Evolutionary conservation across 2,888 invertebrate genomes (phyloP), one percentile per base, ranked within the genome.

Genomic region (Ochropacha duplaris): DNA sequence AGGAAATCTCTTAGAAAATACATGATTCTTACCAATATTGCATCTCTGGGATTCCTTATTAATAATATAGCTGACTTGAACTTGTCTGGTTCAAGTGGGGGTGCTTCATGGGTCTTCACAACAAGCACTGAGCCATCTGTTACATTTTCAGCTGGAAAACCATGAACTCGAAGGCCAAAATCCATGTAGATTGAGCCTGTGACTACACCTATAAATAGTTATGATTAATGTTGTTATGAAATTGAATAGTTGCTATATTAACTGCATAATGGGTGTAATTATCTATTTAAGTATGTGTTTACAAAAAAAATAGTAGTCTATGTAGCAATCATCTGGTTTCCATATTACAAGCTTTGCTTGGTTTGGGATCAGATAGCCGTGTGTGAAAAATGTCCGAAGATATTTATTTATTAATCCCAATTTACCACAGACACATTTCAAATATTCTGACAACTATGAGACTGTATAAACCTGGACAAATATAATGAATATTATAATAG

Each of bases 181-280:
- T 97, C 97, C 92, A 96, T 96, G 85, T 97, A 97, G 39, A 97
- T 95, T 55, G 96, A 96, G 14, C 97, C 97, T 1, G 97, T 97
- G 59, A 95, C 89, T 54, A 96, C 90, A 49, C 97, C 96, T 96
- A 73, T 44, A 44, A n/a, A 1, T 36, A 54, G 4, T 51, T 57
- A 49, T 22, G n/a, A 6, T 31, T 49, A 58, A 11, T 28, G 31
- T 36, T 14, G 4, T 36, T 14, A 36, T 14, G 51, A 22, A 16
- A 11, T 52, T 11, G 19, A 26, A 6, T 28, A 1, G 8, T 28
- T 8, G 8, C 28, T 1, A 4, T 28, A 5, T 24, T 4, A 4
- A 24, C 24, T 24, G 3, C 24, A 24, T 24, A 24, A 24, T 4
- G 24, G 24, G n/a, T n/a, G n/a, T n/a, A n/a, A n/a, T n/a, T n/a